A percentile compares a stretch with the other conserved stretches of the same genome.
Conservation (phyloP, 2,888 invertebrate genomes). For the Helleia helle region DNA sequence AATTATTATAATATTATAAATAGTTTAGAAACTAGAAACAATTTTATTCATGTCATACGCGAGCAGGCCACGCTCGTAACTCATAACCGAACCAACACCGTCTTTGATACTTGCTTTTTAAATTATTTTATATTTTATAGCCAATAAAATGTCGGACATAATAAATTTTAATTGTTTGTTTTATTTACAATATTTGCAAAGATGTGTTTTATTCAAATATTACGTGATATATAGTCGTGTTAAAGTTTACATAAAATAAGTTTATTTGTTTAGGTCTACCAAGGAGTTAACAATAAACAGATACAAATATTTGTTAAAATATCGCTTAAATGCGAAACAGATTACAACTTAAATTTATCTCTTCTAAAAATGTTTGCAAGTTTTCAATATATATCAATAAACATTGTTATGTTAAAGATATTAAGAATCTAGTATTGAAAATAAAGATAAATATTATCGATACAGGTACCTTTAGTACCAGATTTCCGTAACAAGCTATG, state of each 20-base stretch:
- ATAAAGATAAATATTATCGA: no score
- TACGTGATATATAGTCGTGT: slow-evolving; percentile 3
- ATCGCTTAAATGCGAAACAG: no score
- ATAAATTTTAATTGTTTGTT: slow-evolving; percentile 17
- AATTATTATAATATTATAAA: slow-evolving; percentile 72
- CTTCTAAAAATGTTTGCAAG: no score
- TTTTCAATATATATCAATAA: no score
- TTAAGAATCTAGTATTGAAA: no score
- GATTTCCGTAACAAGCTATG: no score
- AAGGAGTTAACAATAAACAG: background rate
- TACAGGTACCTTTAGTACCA: no score
- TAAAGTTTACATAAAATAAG: background rate
- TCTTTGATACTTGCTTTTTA: slow-evolving; percentile 42
- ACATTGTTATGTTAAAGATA: no score
- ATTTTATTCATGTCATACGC: slow-evolving; percentile 58
- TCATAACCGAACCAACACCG: slow-evolving; percentile 47
- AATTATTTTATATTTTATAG: slow-evolving; percentile 12
- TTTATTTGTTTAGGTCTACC: background rate
- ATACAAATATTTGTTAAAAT: no score
- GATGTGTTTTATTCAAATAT: slow-evolving; percentile 11
- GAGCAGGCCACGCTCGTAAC: slow-evolving; percentile 54
- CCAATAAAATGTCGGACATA: slow-evolving; percentile 11
- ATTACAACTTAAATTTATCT: no score
- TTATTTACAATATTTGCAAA: slow-evolving; percentile 6
- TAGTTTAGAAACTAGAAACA: slow-evolving; percentile 61